Conservation (phyloP, 2,888 invertebrate genomes). For the Amaurobius ferox region DNA sequence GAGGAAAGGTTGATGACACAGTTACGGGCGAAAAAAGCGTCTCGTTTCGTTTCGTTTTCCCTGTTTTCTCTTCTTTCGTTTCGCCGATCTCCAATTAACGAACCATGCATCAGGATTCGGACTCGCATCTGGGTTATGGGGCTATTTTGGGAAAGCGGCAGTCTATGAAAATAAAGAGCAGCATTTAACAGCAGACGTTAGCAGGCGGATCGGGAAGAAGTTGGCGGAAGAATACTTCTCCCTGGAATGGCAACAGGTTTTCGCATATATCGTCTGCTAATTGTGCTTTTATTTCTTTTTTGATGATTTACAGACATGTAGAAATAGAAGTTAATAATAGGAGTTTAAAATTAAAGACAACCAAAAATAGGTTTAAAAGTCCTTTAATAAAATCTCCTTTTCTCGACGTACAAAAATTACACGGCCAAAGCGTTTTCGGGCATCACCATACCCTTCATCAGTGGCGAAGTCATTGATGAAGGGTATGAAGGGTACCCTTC, state of each 20-base stretch:
- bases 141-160: slow-evolving; percentile 55
- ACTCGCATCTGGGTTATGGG: slow-evolving; percentile 44
- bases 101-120: slow-evolving; percentile 61
- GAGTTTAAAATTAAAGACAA: no score
- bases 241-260: no score
- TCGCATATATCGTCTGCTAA: slow-evolving; percentile 8
- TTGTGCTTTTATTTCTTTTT: background rate
- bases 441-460: no score
- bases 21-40: slow-evolving; percentile 32
- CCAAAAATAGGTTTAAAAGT: no score
- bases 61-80: slow-evolving; percentile 26
- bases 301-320: background rate
- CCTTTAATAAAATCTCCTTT: no score
- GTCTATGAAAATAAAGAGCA: slow-evolving; percentile 39
- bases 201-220: background rate
- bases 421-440: no score
- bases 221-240: background rate
- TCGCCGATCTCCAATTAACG: slow-evolving; percentile 54
- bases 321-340: no score
- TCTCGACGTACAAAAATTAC: no score
- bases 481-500: no score
- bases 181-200: background rate
- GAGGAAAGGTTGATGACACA: slow-evolving; percentile 62
- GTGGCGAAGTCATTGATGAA: no score
- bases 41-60: slow-evolving; percentile 15